Evolutionary conservation across 2,888 invertebrate genomes (phyloP), one percentile per base, ranked within the genome.

Genomic region (Lutraria lutraria): DNA sequence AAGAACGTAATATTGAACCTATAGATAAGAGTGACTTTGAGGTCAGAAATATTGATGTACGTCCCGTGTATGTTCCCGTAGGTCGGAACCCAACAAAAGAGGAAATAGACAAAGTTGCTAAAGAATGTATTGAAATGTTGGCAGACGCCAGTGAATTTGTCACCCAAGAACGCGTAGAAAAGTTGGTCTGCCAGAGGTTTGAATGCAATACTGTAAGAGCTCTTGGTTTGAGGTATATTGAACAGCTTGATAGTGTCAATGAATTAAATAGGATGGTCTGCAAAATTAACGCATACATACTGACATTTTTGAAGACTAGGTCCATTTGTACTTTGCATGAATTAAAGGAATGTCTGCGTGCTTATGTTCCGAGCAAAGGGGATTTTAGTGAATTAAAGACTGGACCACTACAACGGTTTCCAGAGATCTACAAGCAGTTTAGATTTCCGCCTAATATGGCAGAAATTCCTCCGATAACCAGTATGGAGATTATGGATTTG

Each of bases 381-480:
- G 93, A 93, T 19, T 96, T 96, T 92, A 93, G 93, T 10, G 84
- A 90, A 8, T 86, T 96, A 81, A 94, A 94, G 52, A 87, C 96
- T 3, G 96, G 96, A 0, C 96, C 96, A 0, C 86, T 96, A n/a
- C 94, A 95, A 72, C 91, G 95, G 52, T 93, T 95, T 84, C 96
- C 96, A 0, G 83, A 95, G 3, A 93, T 96, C 19, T 95, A 93
- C 81, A 93, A 95, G 53, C 90, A 93, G 90, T 96, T 96, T 93
- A 95, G 95, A 82, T 95, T 96, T 87, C 96, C 96, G 10, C 91
- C 93, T 53, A 95, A 95, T 84, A 90, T 90, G 52, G 94, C 93
- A 29, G 93, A 94, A 31, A 94, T 96, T 72, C 95, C 95, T 25
- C 93, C 95, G 56, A 95, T 96, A n/a, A 93, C 94, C 2, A 95